Evolutionary conservation across 2,888 invertebrate genomes (phyloP).

Genomic region (Scaptomyza flava): DNA sequence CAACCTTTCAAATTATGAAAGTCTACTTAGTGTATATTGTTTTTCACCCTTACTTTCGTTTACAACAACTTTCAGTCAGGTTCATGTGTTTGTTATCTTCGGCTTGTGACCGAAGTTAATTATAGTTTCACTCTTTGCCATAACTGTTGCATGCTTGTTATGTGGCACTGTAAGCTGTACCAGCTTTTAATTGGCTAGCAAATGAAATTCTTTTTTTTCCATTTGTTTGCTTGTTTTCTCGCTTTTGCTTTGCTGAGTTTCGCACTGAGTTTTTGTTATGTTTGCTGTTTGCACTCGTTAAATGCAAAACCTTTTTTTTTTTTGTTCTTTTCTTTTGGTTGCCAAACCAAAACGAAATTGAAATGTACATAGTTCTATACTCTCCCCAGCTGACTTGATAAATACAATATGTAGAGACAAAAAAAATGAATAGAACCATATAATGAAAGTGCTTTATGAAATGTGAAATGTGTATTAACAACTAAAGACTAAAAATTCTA

Average conservation of each 20-base stretch:
- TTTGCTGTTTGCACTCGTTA: constrained; percentile 29
- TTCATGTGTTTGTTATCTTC: neutral
- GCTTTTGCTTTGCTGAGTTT: neutral
- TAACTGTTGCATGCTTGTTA: constrained; percentile 47
- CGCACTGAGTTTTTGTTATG: constrained; percentile 25
- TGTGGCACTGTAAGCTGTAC: constrained; percentile 29
- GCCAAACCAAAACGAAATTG: constrained; percentile 34
- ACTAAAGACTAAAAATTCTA: constrained; percentile 60
- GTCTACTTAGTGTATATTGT: no score
- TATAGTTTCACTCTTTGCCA: neutral
- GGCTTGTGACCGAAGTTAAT: constrained; percentile 1
- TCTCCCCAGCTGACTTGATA: constrained; percentile 18
- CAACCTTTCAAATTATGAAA: no score
- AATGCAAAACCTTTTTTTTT: constrained; percentile 4
- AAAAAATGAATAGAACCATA: constrained; percentile 3
- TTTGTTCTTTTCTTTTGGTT: neutral
- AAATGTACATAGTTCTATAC: constrained; percentile 10
- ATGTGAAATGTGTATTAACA: constrained; percentile 38
- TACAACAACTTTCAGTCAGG: neutral
- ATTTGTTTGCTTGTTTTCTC: neutral
- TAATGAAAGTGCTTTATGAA: constrained; percentile 41
- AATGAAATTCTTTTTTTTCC: constrained; percentile 1
- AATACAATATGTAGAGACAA: constrained; percentile 31
- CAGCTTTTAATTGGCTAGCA: constrained; percentile 36
- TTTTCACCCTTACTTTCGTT: neutral